Base-by-base conservation (phyloP, 2,888 invertebrate species). In the Zhengitettix transpicula region DNA sequence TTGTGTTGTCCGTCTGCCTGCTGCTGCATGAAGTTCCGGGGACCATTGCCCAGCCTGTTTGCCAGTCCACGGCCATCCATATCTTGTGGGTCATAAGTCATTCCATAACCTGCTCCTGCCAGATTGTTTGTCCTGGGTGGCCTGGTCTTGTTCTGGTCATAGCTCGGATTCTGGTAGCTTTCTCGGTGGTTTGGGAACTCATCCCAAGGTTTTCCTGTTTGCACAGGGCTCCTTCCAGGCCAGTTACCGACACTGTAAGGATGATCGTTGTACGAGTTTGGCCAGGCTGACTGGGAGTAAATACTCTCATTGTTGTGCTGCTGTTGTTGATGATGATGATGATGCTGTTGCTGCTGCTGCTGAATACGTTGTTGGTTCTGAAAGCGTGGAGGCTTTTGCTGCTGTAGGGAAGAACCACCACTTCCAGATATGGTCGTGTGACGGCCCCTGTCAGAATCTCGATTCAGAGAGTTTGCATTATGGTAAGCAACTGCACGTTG, bases 291-390 rank as follows among this genome's bases (percentile, higher is more conserved):
- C 59, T 55, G 42, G 56, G 59, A 10, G 11, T 52, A 15, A 15
- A 40, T 54, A 55, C 57, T 61, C 58, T 60, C 64, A 52, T 60
- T 60, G 11, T 59, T 59, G 58, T 62, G 64, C 16, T 59, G 58
- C 28, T 58, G 58, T 15, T 58, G 53, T 0, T 60, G 60, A 7
- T 53, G 55, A 40, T 60, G 54, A 58, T 65, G 57, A 53, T 63
- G 60, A 53, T 60, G 61, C 11, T 57, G 51, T 52, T 61, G 62
- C 42, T 60, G 57, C 52, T 56, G 66, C 64, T 62, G 63, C 56
- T 64, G 66, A 61, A 58, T 61, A 60, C 40, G 65, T 61, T 41
- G 71, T 62, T 16, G 71, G 70, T 65, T 64, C 58, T 65, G 64
- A 58, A 65, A 65, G 28, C 64, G 60, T n/a, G 64, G 64, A 14